These are phyloP conservation scores for Microctonus hyperodae DNA, from an alignment of 2,888 invertebrate species.

Conservation along the genomic window DNA sequence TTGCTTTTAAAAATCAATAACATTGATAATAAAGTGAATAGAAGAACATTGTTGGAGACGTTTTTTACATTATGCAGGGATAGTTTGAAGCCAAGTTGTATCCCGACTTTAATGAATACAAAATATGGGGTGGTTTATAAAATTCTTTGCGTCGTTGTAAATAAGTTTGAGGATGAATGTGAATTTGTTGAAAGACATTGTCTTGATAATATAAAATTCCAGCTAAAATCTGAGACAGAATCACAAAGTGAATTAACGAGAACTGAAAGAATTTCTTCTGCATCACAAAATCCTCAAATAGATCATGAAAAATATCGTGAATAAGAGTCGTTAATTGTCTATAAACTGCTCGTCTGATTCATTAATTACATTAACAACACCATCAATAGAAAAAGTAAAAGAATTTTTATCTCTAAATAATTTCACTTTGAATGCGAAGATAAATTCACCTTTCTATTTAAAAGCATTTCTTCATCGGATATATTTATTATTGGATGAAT, in stretches of 20 bases:
- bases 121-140: constrained; percentile 43
- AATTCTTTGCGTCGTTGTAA: constrained; percentile 43
- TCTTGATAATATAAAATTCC: too few relatives aligned
- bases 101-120: background rate
- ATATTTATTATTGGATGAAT: constrained; percentile 40
- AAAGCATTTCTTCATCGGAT: constrained; percentile 47
- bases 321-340: too few relatives aligned
- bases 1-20: constrained; percentile 40
- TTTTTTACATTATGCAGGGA: constrained; percentile 40
- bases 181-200: constrained; percentile 33
- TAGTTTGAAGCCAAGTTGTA: constrained; percentile 34
- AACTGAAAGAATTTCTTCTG: too few relatives aligned
- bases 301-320: too few relatives aligned
- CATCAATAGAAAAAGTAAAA: too few relatives aligned
- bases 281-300: too few relatives aligned
- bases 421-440: background rate
- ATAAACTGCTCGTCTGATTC: too few relatives aligned
- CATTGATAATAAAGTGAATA: constrained; percentile 22
- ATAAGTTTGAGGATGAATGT: constrained; percentile 47
- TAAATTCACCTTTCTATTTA: constrained; percentile 31
- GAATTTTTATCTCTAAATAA: too few relatives aligned
- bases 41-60: constrained; percentile 24
- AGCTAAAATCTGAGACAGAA: too few relatives aligned
- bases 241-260: too few relatives aligned
- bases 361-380: too few relatives aligned